Percentiles rank a stretch among this genome's conserved stretches.
Evolutionary conservation across 64 coral and sea anemone genomes (phyloP).

Genomic region (Montipora efflorescens): DNA sequence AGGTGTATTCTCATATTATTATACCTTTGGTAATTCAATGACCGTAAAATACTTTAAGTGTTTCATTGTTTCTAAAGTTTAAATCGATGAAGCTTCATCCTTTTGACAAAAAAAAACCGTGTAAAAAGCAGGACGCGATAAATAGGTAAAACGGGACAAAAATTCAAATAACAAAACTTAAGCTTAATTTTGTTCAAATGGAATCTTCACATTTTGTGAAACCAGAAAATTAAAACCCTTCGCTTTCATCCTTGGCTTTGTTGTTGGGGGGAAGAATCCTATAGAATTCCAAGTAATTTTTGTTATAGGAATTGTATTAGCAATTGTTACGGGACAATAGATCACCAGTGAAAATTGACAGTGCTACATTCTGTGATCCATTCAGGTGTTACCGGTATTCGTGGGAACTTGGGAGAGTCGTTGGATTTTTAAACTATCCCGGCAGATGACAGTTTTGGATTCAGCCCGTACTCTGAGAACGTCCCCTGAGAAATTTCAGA

Average conservation of each 20-base stretch:
- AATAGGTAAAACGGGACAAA: background rate
- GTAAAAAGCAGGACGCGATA: no score
- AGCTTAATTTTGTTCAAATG: background rate
- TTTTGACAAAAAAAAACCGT: no score
- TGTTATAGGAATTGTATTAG: background rate
- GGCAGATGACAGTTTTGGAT: conserved; percentile 54
- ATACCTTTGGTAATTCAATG: background rate
- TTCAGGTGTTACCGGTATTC: conserved; percentile 31
- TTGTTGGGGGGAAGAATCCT: background rate
- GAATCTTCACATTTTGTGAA: background rate
- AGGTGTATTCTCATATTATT: background rate
- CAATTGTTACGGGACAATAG: background rate
- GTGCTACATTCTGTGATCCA: background rate
- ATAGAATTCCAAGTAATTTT: background rate
- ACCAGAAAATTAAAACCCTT: background rate
- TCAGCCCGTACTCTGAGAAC: background rate
- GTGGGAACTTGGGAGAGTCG: background rate
- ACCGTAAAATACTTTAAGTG: background rate
- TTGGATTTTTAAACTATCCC: background rate
- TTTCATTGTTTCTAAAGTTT: no score
- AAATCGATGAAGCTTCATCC: no score
- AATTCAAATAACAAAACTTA: background rate
- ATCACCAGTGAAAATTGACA: background rate
- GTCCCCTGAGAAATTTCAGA: conserved; percentile 17
- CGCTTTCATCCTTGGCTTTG: background rate